These are phyloP conservation scores for Drosophila neutralis DNA, from an alignment of 2,888 invertebrate species.

Conservation along the genomic window DNA sequence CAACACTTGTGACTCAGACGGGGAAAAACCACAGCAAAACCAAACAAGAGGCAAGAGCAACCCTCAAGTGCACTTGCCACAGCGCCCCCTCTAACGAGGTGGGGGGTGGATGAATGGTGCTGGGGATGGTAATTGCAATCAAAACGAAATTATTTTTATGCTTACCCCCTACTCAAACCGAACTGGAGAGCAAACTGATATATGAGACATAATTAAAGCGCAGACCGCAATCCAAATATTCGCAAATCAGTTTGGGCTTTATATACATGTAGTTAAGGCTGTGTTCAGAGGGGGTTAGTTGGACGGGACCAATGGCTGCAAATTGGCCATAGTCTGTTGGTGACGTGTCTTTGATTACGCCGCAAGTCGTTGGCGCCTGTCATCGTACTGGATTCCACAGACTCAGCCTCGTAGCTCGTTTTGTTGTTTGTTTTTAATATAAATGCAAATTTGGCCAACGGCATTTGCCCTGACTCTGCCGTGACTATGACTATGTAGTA, in stretches of 20 bases:
- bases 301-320: slow-evolving; percentile 50
- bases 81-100: neutral
- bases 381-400: slow-evolving; percentile 48
- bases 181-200: slow-evolving; percentile 75
- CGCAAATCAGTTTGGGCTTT: slow-evolving; percentile 74
- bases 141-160: slow-evolving; percentile 83
- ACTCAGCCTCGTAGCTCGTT: slow-evolving; percentile 29
- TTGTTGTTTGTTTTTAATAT: slow-evolving; percentile 80
- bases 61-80: slow-evolving; percentile 70
- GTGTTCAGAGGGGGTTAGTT: neutral
- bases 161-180: slow-evolving; percentile 25
- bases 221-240: slow-evolving; percentile 65
- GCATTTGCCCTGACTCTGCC: slow-evolving; percentile 42
- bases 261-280: slow-evolving; percentile 41
- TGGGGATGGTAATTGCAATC: slow-evolving; percentile 81
- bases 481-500: slow-evolving; percentile 25
- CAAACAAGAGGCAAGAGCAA: slow-evolving; percentile 45
- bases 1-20: slow-evolving; percentile 74
- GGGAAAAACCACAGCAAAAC: slow-evolving; percentile 15
- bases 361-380: slow-evolving; percentile 76
- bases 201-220: slow-evolving; percentile 84
- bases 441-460: slow-evolving; percentile 79
- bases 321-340: slow-evolving; percentile 77
- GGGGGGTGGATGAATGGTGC: slow-evolving; percentile 13
- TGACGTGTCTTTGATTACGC: slow-evolving; percentile 81